phyloP scores from a whole-genome alignment of 35 echinoderm and acorn worm genomes.

The Heliocidaris erythrogramma region DNA sequence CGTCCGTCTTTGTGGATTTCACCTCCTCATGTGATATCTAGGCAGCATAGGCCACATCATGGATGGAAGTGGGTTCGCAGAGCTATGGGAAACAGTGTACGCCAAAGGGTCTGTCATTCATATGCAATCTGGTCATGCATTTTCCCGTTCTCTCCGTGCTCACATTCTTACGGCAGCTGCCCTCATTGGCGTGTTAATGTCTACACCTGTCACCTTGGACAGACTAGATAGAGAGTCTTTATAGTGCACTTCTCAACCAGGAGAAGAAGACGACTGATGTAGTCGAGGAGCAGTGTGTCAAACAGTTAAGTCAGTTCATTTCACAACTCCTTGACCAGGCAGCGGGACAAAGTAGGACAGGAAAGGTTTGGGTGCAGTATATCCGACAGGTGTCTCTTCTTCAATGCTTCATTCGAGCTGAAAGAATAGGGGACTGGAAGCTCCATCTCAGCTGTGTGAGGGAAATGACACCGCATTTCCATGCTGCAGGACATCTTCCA shows the following conservation, averaged over 20 bases:
- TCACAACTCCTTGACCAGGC: constrained; percentile 51
- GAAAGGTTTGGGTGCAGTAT: constrained; percentile 62
- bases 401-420: constrained; percentile 62
- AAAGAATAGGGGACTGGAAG: constrained; percentile 65
- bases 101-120: too few relatives aligned
- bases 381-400: constrained; percentile 51
- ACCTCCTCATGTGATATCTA: constrained; percentile 63
- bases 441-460: constrained; percentile 56
- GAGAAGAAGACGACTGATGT: background rate
- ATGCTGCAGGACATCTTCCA: constrained; percentile 53
- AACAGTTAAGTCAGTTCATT: constrained; percentile 53
- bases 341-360: constrained; percentile 53
- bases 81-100: too few relatives aligned
- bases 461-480: constrained; percentile 66
- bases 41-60: too few relatives aligned
- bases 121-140: too few relatives aligned
- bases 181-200: constrained; percentile 57
- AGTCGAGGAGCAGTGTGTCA: constrained; percentile 42
- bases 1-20: constrained; percentile 65
- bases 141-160: too few relatives aligned
- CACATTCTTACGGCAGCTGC: constrained; percentile 51
- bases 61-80: too few relatives aligned
- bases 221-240: constrained; percentile 21
- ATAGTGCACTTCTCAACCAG: constrained; percentile 31
- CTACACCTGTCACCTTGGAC: constrained; percentile 37